Evolutionary conservation across 2,888 invertebrate genomes (phyloP).

Genomic region (Lepidocyrtinus sp.): DNA sequence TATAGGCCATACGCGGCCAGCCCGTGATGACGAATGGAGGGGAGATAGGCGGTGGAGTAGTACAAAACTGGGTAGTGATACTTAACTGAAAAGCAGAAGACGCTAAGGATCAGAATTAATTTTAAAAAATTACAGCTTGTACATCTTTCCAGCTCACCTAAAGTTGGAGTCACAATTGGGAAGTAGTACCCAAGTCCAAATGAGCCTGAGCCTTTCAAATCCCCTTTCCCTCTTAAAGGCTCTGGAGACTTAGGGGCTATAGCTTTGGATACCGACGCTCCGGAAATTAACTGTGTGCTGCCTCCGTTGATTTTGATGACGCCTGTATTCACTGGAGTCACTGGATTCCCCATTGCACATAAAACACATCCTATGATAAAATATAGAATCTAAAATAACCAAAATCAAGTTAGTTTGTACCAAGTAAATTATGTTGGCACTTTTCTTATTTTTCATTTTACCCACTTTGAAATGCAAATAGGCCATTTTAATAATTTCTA

Average conservation of each 20-base stretch:
- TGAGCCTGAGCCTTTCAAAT: conserved; percentile 50
- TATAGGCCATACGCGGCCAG: conserved; percentile 43
- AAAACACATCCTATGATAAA: too few relatives aligned
- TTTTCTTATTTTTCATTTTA: too few relatives aligned
- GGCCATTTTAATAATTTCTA: too few relatives aligned
- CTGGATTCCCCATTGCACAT: too few relatives aligned
- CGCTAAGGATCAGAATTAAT: neutral
- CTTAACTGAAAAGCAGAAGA: conserved; percentile 28
- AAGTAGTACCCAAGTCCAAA: conserved; percentile 55
- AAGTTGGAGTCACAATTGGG: conserved; percentile 26
- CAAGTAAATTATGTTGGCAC: too few relatives aligned
- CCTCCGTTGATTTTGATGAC: too few relatives aligned
- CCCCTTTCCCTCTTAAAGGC: conserved; percentile 1
- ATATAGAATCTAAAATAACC: too few relatives aligned
- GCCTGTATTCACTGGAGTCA: too few relatives aligned
- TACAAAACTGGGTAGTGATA: conserved; percentile 39
- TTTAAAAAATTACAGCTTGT: neutral
- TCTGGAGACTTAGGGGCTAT: conserved; percentile 6
- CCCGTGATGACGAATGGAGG: conserved; percentile 52
- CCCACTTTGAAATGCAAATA: too few relatives aligned
- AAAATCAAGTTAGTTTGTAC: too few relatives aligned
- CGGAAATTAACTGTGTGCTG: conserved; percentile 39
- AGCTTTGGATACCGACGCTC: neutral
- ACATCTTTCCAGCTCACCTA: conserved; percentile 14
- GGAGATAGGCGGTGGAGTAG: conserved; percentile 34